phyloP scores from a whole-genome alignment of 1,140 invertebrate genomes.

The Littorina saxatilis region DNA sequence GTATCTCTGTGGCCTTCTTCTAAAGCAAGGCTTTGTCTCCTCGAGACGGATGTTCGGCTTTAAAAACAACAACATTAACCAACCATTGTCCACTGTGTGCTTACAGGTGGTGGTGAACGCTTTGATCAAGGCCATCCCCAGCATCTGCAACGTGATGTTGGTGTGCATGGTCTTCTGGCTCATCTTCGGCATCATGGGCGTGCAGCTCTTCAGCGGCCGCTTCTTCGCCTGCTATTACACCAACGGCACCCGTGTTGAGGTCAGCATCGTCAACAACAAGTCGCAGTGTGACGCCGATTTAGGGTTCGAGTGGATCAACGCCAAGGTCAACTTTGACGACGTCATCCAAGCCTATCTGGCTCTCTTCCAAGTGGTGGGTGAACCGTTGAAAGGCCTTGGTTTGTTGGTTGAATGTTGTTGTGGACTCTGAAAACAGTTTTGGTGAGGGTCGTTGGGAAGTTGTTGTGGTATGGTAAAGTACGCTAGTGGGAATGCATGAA shows the following conservation, averaged over 20 bases:
- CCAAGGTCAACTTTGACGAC: slow-evolving; percentile 98
- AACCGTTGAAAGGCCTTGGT: neutral
- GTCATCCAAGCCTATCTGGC: slow-evolving; percentile 97
- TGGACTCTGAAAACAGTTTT: no score
- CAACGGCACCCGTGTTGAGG: slow-evolving; percentile 46
- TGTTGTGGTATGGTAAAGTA: no score
- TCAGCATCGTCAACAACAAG: slow-evolving; percentile 56
- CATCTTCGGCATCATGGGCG: slow-evolving; percentile 95
- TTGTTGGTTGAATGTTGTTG: neutral
- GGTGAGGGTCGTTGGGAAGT: no score
- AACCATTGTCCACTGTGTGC: no score
- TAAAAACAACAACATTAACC: no score
- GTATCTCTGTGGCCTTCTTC: no score
- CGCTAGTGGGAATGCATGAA: no score
- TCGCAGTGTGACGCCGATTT: slow-evolving; percentile 71
- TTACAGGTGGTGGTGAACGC: slow-evolving; percentile 95
- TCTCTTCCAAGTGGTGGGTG: slow-evolving; percentile 92
- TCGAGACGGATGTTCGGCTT: no score
- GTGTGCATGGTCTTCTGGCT: slow-evolving; percentile 95
- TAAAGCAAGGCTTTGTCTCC: no score
- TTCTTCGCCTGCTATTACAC: slow-evolving; percentile 93
- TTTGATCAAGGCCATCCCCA: slow-evolving; percentile 94
- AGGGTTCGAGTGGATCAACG: slow-evolving; percentile 97
- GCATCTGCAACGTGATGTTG: slow-evolving; percentile 95
- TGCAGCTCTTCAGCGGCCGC: slow-evolving; percentile 93